A percentile compares a stretch with the other conserved stretches of the same genome.
phyloP scores from a whole-genome alignment of 2,113 vertebrate species.

The Geothlypis trichas region DNA sequence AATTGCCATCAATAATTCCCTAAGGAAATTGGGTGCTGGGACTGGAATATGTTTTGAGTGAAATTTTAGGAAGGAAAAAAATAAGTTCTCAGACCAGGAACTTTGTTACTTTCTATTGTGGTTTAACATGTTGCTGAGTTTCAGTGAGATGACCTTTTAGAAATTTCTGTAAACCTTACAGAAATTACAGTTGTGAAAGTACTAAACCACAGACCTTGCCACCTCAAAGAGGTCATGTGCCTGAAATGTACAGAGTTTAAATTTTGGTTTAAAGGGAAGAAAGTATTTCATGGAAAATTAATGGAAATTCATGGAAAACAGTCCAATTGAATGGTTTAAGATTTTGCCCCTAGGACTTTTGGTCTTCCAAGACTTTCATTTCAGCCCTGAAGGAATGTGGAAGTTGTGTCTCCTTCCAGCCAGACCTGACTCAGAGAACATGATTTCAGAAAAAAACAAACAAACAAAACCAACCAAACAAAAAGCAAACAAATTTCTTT shows the following conservation, averaged over 20 bases:
- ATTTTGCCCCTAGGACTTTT: not conserved
- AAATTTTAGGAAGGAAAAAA: not conserved
- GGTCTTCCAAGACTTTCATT: not conserved
- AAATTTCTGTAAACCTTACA: not conserved
- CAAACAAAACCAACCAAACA: not conserved
- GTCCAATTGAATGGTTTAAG: not conserved
- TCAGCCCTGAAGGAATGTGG: not conserved
- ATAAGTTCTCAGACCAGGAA: slow-evolving; percentile 12
- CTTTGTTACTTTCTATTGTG: slow-evolving; percentile 42
- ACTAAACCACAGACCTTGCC: not conserved
- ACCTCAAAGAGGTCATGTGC: not conserved
- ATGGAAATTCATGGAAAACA: not conserved
- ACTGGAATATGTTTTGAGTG: slow-evolving; percentile 42
- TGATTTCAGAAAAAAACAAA: not conserved
- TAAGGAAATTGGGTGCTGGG: slow-evolving; percentile 7
- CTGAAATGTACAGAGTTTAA: not conserved
- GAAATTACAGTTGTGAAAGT: not conserved
- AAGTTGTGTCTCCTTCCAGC: not conserved
- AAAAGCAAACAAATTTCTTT: not conserved
- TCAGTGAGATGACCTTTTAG: not conserved
- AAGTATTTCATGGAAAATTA: not conserved
- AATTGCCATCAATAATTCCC: not conserved
- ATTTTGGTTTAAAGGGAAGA: not conserved
- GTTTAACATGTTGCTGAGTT: not conserved
- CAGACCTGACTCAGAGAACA: not conserved